Base-by-base conservation (phyloP, 2,113 vertebrate genomes). In the Salminus brasiliensis region DNA sequence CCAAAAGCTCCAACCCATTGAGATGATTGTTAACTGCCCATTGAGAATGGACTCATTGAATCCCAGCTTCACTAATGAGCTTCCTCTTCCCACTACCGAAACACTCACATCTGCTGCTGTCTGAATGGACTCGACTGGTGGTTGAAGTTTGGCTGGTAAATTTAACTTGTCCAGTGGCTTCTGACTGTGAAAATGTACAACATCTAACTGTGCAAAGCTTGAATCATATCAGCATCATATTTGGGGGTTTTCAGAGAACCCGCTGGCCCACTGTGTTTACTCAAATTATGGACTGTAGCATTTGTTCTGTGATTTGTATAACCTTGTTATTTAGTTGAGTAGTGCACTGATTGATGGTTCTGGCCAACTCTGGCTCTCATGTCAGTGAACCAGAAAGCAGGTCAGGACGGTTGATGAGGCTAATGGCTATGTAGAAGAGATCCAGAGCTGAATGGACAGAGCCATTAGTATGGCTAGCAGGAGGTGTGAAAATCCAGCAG, bases 341-440 rank as follows among this genome's bases (percentile, higher is more conserved):
- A 23, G 3, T 15, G 29, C 18, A 34, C 1, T 23, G 32, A 3
- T 39, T 16, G 4, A 29, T 63, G 60, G 60, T 63, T 63, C 60
- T 9, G 30, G 30, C 30, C 12, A 5, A 47, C 11, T 3, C 18
- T 18, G 9, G 52, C 21, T 66, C 32, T 66, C 34, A n/a, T 18
- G 60, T 34, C 60, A 8, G 32, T 63, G 34, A 36, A 66, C 34
- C 62, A 66, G 62, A 76, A 72, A 77, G 79, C 63, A 71, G 77
- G 85, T 83, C 82, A 39, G 78, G 76, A 2, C 82, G 41, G 72
- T 82, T 79, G 68, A 83, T 84, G 81, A 81, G 55, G 57, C 85
- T 89, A 89, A 92, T 91, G 86, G 87, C 86, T 87, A 87, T 89
- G 73, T 60, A 80, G 70, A 81, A 43, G 80, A 85, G 81, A 86